Base-by-base conservation (phyloP, 2,797 vertebrate genomes). In the Sternotherus odoratus region DNA sequence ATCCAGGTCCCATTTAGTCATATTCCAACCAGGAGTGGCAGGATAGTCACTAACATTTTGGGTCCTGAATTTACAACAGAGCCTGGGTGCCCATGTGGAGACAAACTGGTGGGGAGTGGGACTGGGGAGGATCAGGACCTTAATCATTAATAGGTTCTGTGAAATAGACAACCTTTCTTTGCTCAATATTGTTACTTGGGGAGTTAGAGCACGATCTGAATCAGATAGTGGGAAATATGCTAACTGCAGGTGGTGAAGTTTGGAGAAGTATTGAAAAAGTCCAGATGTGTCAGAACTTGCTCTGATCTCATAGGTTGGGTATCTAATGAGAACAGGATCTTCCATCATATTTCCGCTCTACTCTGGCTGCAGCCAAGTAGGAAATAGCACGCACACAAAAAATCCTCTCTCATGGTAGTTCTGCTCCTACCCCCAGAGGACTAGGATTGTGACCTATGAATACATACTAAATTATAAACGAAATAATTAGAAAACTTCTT, bases 401-500 rank as follows among this genome's bases (percentile, higher is more conserved):
- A 30, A 75, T 5, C 66, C 4, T 5, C 15, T 60, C 11, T 53
- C 23, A 79, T 11, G 50, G 51, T 21, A 83, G 4, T 6, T 24
- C n/a, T 1, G 2, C 57, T 83, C 85, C 36, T 85, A 56, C 53
- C 43, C 11, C 16, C 16, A 81, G 11, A 3, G 39, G 36, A 88
- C 69, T n/a, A 77, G 33, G 69, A 28, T 78, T 53, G 12, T 57
- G 75, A 23, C 6, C n/a, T 23, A 85, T 60, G 83, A 92, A 74
- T 21, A 51, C 8, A 12, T 13, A 50, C 8, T 78, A 19, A 63
- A 7, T 5, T 79, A 72, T 12, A 3, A 69, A 84, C 3, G 26
- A 95, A 92, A 89, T 72, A 77, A 85, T 30, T 12, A 78, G 60
- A 92, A 87, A 12, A 26, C 13, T 0, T 2, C 57, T 79, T 87